Base-by-base conservation (phyloP, 2,113 vertebrate species). In the Oceanites oceanicus region DNA sequence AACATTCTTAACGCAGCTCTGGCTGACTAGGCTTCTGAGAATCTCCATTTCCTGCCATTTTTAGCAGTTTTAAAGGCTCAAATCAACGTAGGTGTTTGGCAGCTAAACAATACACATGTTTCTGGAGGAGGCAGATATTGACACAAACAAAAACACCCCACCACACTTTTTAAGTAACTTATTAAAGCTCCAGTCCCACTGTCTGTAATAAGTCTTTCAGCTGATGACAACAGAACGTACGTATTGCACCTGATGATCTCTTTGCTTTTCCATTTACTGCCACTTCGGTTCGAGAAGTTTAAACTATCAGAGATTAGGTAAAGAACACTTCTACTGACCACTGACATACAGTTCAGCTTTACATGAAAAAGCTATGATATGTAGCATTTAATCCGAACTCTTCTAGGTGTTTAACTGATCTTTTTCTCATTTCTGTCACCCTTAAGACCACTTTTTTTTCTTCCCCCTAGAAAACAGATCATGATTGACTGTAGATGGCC, bases 101-200 rank as follows among this genome's bases (percentile, higher is more conserved):
- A 90, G 77, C 87, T 78, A 21, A 93, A 88, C 77, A 92, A 71
- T 19, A 32, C 86, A 81, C 19, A 0, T 62, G 91, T 62, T 91
- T 78, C 95, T 92, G 65, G 72, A 86, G 63, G 42, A 83, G 91
- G 38, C 34, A 65, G 91, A 80, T 63, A 63, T 8, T 21, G 44
- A 86, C 8, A n/a, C 59, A 88, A 95, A 94, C 79, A 96, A 92
- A 91, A 86, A 6, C 75, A 73, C 10, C 25, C 20, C 53, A 72
- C 53, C 85, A 45, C 71, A 82, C 52, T 40, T 92, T 90, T 82
- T 42, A 73, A 89, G 55, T n/a, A 49, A 34, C 65, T 84, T 74
- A n/a, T 58, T 88, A 80, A 73, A 94, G 63, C 67, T 71, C 50
- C 58, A 58, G 59, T 26, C 16, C 14, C 66, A 34, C 30, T 18